These are phyloP conservation scores for pig (Sus scrofa) DNA, from an alignment of 2,113 vertebrate species.

Conservation along the genomic window DNA sequence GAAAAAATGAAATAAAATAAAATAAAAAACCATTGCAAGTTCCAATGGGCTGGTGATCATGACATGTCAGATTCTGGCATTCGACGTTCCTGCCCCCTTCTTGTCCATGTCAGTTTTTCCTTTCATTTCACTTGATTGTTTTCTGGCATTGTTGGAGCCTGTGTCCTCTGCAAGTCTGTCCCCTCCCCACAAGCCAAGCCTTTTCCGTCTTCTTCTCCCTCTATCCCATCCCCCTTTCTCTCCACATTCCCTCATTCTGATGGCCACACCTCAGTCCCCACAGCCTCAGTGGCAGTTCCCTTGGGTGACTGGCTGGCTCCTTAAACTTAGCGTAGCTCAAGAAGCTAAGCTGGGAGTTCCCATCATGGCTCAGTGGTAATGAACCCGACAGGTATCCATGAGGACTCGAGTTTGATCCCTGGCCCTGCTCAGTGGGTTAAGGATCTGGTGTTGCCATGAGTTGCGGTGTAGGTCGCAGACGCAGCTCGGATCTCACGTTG, in stretches of 20 bases:
- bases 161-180: not conserved
- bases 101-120: not conserved
- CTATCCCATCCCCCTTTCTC: too few species aligned
- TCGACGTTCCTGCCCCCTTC: too few species aligned
- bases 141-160: not conserved
- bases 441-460: too few species aligned
- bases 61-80: not conserved
- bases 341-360: too few species aligned
- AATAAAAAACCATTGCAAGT: not conserved
- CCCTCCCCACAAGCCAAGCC: not conserved
- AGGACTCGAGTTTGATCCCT: too few species aligned
- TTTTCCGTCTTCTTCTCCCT: not conserved
- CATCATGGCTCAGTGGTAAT: too few species aligned
- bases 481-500: too few species aligned
- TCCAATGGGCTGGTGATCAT: not conserved
- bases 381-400: too few species aligned
- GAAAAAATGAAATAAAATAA: not conserved
- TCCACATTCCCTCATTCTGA: not conserved
- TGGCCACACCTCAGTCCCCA: not conserved
- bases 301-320: not conserved
- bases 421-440: too few species aligned
- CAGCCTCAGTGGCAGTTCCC: not conserved
- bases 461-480: too few species aligned
- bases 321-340: fast-evolving
- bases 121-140: not conserved